Evolutionary conservation across 2,888 invertebrate species (phyloP).

Genomic region (Epicampocera succincta): DNA sequence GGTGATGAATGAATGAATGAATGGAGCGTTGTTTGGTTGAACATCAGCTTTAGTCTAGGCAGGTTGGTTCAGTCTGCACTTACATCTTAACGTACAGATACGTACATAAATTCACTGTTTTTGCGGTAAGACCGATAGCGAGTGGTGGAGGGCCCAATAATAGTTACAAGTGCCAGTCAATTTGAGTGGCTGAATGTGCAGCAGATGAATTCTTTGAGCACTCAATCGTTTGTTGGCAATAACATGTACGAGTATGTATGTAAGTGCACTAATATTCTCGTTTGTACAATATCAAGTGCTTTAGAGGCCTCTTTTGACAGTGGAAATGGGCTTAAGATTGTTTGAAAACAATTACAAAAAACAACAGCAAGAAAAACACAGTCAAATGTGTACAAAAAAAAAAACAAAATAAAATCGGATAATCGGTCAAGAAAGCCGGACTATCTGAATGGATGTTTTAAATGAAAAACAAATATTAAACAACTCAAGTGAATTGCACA

Average conservation of each 20-base stretch:
- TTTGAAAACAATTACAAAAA: constrained; percentile 53
- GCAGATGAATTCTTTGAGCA: constrained; percentile 36
- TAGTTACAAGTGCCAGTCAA: constrained; percentile 12
- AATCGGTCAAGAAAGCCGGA: constrained; percentile 43
- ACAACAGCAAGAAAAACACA: not conserved
- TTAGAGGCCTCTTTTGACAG: constrained; percentile 37
- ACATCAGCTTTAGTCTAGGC: constrained; percentile 49
- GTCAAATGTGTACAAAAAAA: not conserved
- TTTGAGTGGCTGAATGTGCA: constrained; percentile 17
- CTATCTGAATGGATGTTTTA: not conserved
- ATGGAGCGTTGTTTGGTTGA: constrained; percentile 21
- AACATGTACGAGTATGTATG: too few relatives aligned
- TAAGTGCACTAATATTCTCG: constrained; percentile 58
- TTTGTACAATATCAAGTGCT: constrained; percentile 53
- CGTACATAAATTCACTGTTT: constrained; percentile 1
- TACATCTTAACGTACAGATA: not conserved
- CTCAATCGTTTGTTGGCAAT: constrained; percentile 64
- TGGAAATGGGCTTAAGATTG: constrained; percentile 53
- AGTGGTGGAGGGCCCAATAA: constrained; percentile 16
- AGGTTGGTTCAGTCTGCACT: constrained; percentile 38
- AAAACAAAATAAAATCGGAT: constrained; percentile 7
- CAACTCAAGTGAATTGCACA: not conserved
- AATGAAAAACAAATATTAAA: constrained; percentile 11
- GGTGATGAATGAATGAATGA: constrained; percentile 32
- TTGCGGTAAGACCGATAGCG: constrained; percentile 26